These are phyloP conservation scores for Ephestia elutella DNA, from an alignment of 1,140 invertebrate species.

Conservation along the genomic window DNA sequence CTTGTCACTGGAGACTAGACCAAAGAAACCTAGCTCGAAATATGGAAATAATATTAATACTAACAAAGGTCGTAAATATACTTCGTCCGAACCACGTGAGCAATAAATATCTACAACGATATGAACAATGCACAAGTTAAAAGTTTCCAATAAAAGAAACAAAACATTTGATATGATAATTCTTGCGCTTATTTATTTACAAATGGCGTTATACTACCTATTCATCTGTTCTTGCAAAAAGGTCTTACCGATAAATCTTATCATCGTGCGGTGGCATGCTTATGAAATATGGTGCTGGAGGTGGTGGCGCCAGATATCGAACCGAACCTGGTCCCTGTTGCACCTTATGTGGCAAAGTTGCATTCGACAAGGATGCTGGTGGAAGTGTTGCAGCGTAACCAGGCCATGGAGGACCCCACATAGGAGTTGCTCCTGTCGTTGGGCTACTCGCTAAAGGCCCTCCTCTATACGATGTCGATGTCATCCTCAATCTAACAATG, in stretches of 20 bases:
- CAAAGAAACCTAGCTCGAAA: constrained; percentile 43
- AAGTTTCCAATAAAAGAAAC: constrained; percentile 9
- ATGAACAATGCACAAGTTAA: constrained; percentile 18
- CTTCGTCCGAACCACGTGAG: not conserved
- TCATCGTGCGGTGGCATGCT: constrained; percentile 72
- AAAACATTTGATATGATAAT: constrained; percentile 22
- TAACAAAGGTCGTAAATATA: not conserved
- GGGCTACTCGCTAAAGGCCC: constrained; percentile 76
- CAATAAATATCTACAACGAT: constrained; percentile 32
- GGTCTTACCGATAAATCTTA: constrained; percentile 70
- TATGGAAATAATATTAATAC: not conserved
- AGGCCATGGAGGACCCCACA: constrained; percentile 72
- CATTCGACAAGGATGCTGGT: constrained; percentile 71
- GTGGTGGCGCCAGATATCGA: constrained; percentile 62
- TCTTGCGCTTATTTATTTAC: constrained; percentile 26
- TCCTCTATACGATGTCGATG: constrained; percentile 79
- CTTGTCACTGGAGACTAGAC: constrained; percentile 57
- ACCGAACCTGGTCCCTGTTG: constrained; percentile 75
- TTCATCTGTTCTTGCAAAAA: constrained; percentile 4
- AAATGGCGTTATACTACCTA: constrained; percentile 13
- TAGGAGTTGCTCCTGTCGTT: constrained; percentile 62
- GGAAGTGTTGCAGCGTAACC: constrained; percentile 73
- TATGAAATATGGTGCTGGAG: constrained; percentile 72
- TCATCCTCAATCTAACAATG: constrained; percentile 83
- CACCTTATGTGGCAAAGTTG: constrained; percentile 78